Evolutionary conservation across 2,113 vertebrate genomes (phyloP), one percentile per base, ranked within the genome.

Genomic region (Egretta garzetta): DNA sequence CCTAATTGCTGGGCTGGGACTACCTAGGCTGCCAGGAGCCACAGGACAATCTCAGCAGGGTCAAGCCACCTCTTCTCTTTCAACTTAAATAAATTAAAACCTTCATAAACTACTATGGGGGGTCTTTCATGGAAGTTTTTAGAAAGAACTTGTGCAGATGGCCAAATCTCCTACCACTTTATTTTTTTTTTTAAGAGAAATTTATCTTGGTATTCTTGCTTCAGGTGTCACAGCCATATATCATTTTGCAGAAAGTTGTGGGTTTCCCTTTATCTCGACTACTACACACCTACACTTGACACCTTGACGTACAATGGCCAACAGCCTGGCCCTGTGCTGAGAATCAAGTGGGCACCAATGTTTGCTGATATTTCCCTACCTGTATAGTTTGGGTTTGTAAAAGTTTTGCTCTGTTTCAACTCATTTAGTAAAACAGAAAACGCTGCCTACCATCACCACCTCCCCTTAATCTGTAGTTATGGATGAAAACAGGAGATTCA

Each of bases 401-500:
- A 82, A 76, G n/a, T 88, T 83, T 85, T 30, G 23, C 41, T 79
- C 84, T 71, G 32, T 67, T 83, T 77, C 27, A 68, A 60, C 45
- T 23, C 47, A 56, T 74, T 91, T 94, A 83, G 60, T 82, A 93
- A 93, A 88, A 41, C 19, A 90, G 52, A 87, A 72, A 96, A 9
- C 35, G 60, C 49, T 77, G 68, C 52, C 64, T 91, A 12, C 35
- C 35, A 39, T 35, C 73, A 52, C 35, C 43, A 68, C n/a, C 43
- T 68, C 49, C 56, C 30, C 58, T 79, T 81, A 79, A 92, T 70
- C 70, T n/a, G 63, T 33, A 87, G 49, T 80, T 85, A 37, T 23
- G 91, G 82, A 64, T 96, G 93, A 73, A 97, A 97, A 60, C 39
- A 80, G 72, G 32, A 90, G 41, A 89, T 55, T 28, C 64, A 71